A percentile compares a stretch with the other conserved stretches of the same genome.
Evolutionary conservation across 2,113 vertebrate species (phyloP).

Genomic region (Syrmaticus mikado): DNA sequence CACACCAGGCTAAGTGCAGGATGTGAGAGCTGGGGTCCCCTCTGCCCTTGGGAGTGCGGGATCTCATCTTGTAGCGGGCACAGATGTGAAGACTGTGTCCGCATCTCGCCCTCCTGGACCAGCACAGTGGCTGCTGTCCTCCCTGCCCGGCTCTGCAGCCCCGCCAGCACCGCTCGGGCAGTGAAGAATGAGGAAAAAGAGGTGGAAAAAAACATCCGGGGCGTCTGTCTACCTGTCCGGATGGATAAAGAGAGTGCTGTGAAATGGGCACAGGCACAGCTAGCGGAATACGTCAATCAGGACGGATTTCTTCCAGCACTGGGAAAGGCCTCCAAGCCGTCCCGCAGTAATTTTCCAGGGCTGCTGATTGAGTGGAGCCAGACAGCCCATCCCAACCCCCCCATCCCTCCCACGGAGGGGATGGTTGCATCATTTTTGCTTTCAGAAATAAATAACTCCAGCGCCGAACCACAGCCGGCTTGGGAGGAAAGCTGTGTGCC

Average conservation of each 20-base stretch:
- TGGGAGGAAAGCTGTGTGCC: background rate
- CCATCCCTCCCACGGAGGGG: conserved; percentile 46
- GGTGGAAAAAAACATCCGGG: background rate
- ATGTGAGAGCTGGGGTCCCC: background rate
- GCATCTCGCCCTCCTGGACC: background rate
- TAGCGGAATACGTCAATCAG: accelerated
- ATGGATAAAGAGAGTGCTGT: accelerated
- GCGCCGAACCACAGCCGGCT: background rate
- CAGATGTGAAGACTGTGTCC: too few relatives aligned
- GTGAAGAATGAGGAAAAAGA: background rate
- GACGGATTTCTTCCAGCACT: background rate
- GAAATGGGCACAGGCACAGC: accelerated
- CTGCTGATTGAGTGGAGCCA: conserved; percentile 42
- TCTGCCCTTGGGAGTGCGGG: background rate
- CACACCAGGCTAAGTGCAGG: too few relatives aligned
- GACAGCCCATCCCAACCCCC: conserved; percentile 50
- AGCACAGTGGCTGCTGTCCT: background rate
- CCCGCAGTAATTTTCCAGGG: conserved; percentile 56
- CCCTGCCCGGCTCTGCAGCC: background rate
- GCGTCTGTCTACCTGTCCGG: accelerated
- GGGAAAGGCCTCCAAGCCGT: background rate
- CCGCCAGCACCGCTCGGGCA: accelerated
- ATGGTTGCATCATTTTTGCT: conserved; percentile 60
- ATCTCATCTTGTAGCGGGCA: background rate
- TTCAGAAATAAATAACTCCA: conserved; percentile 38